Evolutionary conservation across 2,797 vertebrate genomes (phyloP).

Genomic region (Oophaga sylvatica): DNA sequence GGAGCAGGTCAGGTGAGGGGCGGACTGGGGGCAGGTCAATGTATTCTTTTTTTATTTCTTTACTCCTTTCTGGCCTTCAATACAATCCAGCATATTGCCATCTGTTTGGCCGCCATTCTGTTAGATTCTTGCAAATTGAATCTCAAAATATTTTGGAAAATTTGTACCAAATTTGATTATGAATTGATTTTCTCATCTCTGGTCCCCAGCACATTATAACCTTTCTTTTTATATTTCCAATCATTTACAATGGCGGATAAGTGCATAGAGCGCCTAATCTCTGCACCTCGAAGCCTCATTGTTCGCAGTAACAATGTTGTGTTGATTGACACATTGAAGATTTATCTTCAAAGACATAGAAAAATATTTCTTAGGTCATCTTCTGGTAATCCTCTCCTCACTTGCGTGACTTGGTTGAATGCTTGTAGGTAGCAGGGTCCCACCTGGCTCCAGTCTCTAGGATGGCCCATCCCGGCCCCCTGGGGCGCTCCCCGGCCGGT

Average conservation of each 20-base stretch:
- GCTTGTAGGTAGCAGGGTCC: background rate
- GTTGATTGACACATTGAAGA: slow-evolving; percentile 8
- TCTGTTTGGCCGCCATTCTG: too few relatives aligned
- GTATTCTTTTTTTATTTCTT: too few relatives aligned
- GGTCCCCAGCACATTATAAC: too few relatives aligned
- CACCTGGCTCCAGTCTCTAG: slow-evolving; percentile 33
- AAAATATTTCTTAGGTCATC: slow-evolving; percentile 8
- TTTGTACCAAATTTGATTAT: too few relatives aligned
- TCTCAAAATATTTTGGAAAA: too few relatives aligned
- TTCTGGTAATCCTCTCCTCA: slow-evolving; percentile 21
- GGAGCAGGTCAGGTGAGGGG: too few relatives aligned
- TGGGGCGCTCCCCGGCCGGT: background rate
- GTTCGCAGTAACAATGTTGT: background rate
- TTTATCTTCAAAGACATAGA: background rate
- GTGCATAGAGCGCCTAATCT: background rate
- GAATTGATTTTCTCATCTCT: too few relatives aligned
- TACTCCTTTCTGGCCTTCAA: too few relatives aligned
- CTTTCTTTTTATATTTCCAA: background rate
- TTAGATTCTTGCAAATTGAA: too few relatives aligned
- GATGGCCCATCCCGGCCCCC: slow-evolving; percentile 22
- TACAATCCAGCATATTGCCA: too few relatives aligned
- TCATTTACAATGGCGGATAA: background rate
- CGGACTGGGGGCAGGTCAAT: too few relatives aligned
- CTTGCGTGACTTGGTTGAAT: slow-evolving; percentile 6
- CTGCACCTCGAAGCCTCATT: background rate